phyloP scores from a whole-genome alignment of 2,113 vertebrate species.

The Bombycilla garrulus region DNA sequence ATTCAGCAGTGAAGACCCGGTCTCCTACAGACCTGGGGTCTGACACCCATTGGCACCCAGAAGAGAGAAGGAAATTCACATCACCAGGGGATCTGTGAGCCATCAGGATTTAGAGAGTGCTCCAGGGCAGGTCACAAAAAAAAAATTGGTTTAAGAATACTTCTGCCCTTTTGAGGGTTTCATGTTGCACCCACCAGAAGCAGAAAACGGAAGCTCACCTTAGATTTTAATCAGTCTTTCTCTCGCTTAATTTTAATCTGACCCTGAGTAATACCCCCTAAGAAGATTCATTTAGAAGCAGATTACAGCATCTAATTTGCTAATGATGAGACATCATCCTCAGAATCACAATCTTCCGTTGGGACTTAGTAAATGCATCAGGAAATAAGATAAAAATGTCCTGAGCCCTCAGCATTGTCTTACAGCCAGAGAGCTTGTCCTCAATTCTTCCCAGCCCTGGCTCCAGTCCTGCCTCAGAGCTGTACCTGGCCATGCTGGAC shows the following conservation, averaged over 20 bases:
- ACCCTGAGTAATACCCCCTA: slow-evolving; percentile 62
- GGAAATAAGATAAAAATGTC: slow-evolving; percentile 8
- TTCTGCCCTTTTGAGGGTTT: not conserved
- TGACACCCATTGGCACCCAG: not conserved
- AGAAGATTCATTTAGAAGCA: slow-evolving; percentile 68
- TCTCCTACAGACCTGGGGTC: not conserved
- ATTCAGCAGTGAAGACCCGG: not conserved
- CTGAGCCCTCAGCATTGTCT: not conserved
- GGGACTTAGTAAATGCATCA: not conserved
- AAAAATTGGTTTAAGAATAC: not conserved
- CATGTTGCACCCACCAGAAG: not conserved
- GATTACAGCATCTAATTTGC: slow-evolving; percentile 64
- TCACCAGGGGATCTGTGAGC: not conserved
- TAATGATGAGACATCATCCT: slow-evolving; percentile 59
- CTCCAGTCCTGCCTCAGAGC: not conserved
- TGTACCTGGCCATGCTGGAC: not conserved
- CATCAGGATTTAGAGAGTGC: not conserved
- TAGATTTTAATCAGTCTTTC: slow-evolving; percentile 54
- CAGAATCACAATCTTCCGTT: slow-evolving; percentile 32
- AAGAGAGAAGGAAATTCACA: not conserved
- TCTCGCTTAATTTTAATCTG: slow-evolving; percentile 57
- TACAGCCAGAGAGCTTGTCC: not conserved
- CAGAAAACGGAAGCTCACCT: slow-evolving; percentile 49
- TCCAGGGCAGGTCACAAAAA: not conserved
- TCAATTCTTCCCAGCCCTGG: not conserved